phyloP scores from a whole-genome alignment of 2,888 invertebrate species.

The Serripes groenlandicus region DNA sequence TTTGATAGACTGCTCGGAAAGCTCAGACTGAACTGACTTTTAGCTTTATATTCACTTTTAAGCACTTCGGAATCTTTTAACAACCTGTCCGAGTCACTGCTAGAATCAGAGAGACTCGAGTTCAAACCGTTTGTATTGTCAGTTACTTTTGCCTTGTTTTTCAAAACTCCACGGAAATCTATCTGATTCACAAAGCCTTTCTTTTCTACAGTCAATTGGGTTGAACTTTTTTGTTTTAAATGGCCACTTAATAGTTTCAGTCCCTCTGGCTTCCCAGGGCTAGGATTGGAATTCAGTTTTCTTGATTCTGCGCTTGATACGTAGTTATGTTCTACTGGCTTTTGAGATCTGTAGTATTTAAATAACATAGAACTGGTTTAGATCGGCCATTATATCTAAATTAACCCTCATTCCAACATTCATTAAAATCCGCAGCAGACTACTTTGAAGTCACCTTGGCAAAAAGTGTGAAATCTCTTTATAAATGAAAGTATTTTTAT shows the following conservation, averaged over 20 bases:
- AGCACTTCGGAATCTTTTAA: slow-evolving; percentile 15
- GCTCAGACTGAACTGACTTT: neutral
- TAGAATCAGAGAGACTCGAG: slow-evolving; percentile 14
- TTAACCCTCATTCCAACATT: too few species aligned
- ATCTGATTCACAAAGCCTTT: slow-evolving; percentile 57
- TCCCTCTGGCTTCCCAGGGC: neutral
- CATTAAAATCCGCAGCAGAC: too few species aligned
- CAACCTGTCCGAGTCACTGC: slow-evolving; percentile 28
- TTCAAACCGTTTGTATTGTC: slow-evolving; percentile 11
- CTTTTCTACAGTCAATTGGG: slow-evolving; percentile 21
- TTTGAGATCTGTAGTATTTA: slow-evolving; percentile 9
- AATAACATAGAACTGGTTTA: too few species aligned
- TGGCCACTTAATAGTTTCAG: neutral
- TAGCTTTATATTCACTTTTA: neutral
- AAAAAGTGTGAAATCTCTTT: too few species aligned
- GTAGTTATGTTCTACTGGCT: neutral
- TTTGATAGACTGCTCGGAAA: slow-evolving; percentile 5
- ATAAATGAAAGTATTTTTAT: too few species aligned
- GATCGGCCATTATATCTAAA: too few species aligned
- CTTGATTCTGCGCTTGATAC: neutral
- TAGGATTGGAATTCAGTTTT: slow-evolving; percentile 1
- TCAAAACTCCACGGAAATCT: slow-evolving; percentile 66
- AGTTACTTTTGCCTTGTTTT: slow-evolving; percentile 25
- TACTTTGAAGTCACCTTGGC: too few species aligned
- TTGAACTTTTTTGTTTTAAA: slow-evolving; percentile 2